Base-by-base conservation (phyloP, 2,797 vertebrate genomes). In the Leptatherina wallacei region DNA sequence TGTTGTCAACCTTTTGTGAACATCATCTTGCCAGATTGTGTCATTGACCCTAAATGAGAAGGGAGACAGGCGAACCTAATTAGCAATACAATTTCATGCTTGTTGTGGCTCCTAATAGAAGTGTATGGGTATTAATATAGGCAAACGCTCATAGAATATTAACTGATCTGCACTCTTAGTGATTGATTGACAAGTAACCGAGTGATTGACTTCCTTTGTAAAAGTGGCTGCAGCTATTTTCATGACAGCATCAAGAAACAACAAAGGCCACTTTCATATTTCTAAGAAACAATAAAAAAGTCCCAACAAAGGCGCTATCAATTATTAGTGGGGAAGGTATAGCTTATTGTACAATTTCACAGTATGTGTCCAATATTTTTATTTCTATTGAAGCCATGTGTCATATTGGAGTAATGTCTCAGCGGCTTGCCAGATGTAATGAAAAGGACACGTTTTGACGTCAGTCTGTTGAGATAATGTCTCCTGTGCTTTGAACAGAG, bases 61-160 rank as follows among this genome's bases (percentile, higher is more conserved):
- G 67, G 77, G 71, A 80, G 80, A 88, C 69, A 52, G 83, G 66
- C 69, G 78, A 85, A 88, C 68, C 83, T 91, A 89, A 93, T 94
- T 93, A 93, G 78, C 80, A 72, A 69, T 73, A 89, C 90, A 91
- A 94, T 94, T 89, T 92, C 91, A 94, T 74, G 93, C 90, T 88
- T 93, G 89, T 92, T 93, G 89, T 91, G 89, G 81, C 83, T 82
- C 83, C 77, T 91, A 86, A 92, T 92, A 81, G 91, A 88, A 92
- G 85, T 92, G 86, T 86, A 93, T 66, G 93, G 88, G 51, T 91
- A 87, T 94, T 94, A 93, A 88, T 88, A 70, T 86, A 75, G 65
- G 73, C 83, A 90, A 91, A 92, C 90, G 84, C 89, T 64, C 65
- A 2, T 81, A 38, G 91, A 93, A 94, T 94, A 92, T 91, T 91